Evolutionary conservation across 2,113 vertebrate species (phyloP).

Genomic region (Bubalus kerabau): DNA sequence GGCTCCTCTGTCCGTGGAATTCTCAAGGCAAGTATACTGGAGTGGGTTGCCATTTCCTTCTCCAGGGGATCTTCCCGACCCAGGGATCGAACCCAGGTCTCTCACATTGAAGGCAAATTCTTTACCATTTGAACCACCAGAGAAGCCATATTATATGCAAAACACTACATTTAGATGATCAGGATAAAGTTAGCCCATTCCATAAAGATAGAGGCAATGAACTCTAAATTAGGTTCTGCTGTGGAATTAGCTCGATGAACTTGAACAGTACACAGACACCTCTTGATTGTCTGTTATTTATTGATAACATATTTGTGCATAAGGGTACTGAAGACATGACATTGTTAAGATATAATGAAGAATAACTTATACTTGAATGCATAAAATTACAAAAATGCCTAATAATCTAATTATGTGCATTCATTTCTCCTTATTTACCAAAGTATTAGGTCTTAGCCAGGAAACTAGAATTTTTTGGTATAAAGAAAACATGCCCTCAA

Average conservation of each 20-base stretch:
- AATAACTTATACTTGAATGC: not conserved
- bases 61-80: not conserved
- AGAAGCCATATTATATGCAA: not conserved
- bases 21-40: not conserved
- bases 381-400: not conserved
- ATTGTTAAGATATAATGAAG: not conserved
- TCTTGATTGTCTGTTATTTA: not conserved
- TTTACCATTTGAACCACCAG: not conserved
- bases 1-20: not conserved
- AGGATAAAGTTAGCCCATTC: not conserved
- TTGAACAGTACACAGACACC: fast-evolving
- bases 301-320: not conserved
- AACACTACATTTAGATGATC: not conserved
- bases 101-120: not conserved
- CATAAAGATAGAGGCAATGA: not conserved
- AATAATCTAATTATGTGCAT: not conserved
- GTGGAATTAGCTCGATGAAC: not conserved
- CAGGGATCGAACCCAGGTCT: not conserved
- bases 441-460: not conserved
- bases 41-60: not conserved
- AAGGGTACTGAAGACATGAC: not conserved
- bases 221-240: not conserved
- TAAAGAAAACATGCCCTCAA: not conserved
- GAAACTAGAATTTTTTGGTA: not conserved
- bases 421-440: not conserved